phyloP scores from a whole-genome alignment of 2,113 vertebrate genomes.

The Leucoraja erinaceus region DNA sequence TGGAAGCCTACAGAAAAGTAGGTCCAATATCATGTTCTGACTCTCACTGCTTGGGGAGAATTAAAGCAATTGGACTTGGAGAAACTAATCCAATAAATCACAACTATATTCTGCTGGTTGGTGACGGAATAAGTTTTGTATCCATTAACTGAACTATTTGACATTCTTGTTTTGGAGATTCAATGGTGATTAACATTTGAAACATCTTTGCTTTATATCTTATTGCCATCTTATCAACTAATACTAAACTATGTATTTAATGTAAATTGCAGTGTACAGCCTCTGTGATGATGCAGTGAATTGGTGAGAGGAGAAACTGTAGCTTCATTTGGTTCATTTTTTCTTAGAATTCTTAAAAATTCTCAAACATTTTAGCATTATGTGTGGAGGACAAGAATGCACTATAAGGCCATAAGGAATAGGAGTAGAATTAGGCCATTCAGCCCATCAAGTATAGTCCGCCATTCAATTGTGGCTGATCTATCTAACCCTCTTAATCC shows the following conservation, averaged over 20 bases:
- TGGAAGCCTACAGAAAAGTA: neutral
- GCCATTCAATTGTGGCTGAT: too few species aligned
- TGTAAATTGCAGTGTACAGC: neutral
- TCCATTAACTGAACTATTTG: neutral
- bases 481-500: too few species aligned
- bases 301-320: neutral
- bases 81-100: neutral
- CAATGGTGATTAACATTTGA: neutral
- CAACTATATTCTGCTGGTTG: neutral
- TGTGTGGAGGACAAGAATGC: neutral
- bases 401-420: too few species aligned
- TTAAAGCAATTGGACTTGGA: neutral
- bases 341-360: too few species aligned
- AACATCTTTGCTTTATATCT: neutral
- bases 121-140: neutral
- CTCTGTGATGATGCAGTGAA: neutral
- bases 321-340: neutral
- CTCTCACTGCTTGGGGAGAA: neutral
- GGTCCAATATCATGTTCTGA: neutral
- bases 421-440: too few species aligned
- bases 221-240: neutral
- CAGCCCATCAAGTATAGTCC: too few species aligned
- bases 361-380: neutral
- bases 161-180: neutral
- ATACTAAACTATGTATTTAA: neutral